Percentiles rank a stretch among this genome's conserved stretches.
These are phyloP conservation scores for Merops nubicus DNA, from an alignment of 2,113 vertebrate genomes.

Conservation along the genomic window DNA sequence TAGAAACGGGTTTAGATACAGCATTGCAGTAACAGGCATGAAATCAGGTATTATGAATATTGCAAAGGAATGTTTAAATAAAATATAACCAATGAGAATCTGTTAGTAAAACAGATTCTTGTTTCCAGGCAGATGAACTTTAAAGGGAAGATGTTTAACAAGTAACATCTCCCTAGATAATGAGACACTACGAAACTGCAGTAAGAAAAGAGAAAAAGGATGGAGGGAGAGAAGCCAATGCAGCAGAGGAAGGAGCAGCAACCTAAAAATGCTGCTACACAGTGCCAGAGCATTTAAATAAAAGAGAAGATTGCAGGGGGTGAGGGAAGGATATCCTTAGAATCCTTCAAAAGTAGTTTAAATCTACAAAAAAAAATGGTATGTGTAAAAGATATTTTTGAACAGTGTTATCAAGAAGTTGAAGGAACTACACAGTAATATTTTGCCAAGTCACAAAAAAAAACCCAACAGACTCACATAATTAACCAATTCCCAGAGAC, in stretches of 20 bases:
- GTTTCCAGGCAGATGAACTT: neutral
- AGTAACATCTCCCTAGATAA: neutral
- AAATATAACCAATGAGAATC: neutral
- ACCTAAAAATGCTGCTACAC: neutral
- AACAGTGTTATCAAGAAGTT: neutral
- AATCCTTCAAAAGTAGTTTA: neutral
- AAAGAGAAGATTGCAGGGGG: neutral
- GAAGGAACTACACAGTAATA: neutral
- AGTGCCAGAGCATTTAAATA: neutral
- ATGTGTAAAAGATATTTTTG: neutral
- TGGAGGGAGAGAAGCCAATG: accelerated
- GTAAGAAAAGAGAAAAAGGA: neutral
- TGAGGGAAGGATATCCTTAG: neutral
- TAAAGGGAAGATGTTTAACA: neutral
- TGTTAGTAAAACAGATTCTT: neutral
- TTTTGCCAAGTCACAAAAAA: neutral
- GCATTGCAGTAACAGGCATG: neutral
- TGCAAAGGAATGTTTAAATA: neutral
- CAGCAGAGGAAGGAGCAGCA: neutral
- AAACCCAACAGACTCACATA: neutral
- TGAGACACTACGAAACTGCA: neutral
- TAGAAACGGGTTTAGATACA: neutral
- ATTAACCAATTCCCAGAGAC: neutral
- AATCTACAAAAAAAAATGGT: neutral
- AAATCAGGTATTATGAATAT: neutral